Base-by-base conservation (phyloP, 2,888 invertebrate genomes). In the Smittia aterrima region DNA sequence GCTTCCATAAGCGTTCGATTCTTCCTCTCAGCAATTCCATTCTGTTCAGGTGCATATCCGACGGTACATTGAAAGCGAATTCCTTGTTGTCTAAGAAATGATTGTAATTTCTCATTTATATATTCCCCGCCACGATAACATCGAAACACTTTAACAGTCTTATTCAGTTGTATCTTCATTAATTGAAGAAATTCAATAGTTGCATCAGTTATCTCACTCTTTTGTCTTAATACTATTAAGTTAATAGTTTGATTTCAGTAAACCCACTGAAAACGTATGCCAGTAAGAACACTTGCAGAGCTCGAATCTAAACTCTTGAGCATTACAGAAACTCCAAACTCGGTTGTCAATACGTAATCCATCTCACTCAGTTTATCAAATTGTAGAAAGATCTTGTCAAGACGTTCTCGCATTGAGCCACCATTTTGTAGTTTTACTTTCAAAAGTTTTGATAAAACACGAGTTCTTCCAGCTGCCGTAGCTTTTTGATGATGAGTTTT, bases 111-210 rank as follows among this genome's bases (percentile, higher is more conserved):
- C 71, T 78, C 75, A 41, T 77, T 77, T 2, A 77, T 70, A 72
- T 78, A 79, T 76, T 80, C 79, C 13, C 67, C 67, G n/a, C 78
- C 79, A 54, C 78, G 78, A 75, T 79, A 79, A 11, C 77, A 77
- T 24, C 79, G 75, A n/a, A 79, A 74, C 18, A 67, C 75, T 58
- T 77, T 77, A 1, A 79, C 75, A 68, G 77, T 77, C 11, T 53
- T 41, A 1, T 76, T 76, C 16, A 77, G 74, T 41, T 76, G 77
- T 40, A 76, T 38, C 66, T 77, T 77, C 18, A 77, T 76, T 75
- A 77, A 76, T 72, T 77, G 75, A 75, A 78, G 75, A 71, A 77
- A 78, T 16, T 77, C 58, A 66, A 76, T 77, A 25, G 78, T 76
- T 13, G 70, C 74, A 58, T 76, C 66, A 38, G 77, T 75, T 22